phyloP scores from a whole-genome alignment of 1,140 invertebrate genomes.

The Tribolium castaneum region DNA sequence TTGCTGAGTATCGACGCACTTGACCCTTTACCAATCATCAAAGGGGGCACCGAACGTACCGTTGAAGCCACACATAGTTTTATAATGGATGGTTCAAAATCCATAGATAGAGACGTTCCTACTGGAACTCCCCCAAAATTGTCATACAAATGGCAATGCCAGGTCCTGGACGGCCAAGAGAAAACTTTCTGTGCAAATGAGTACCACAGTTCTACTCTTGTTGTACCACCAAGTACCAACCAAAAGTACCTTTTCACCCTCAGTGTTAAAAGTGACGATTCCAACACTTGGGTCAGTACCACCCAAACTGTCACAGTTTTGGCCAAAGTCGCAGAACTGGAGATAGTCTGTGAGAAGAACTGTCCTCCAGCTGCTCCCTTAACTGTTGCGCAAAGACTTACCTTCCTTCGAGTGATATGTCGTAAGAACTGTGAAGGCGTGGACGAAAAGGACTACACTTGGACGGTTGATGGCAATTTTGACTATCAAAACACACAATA shows the following conservation, averaged over 20 bases:
- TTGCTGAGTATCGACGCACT: not conserved
- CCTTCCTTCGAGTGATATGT: not conserved
- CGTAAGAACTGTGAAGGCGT: not conserved
- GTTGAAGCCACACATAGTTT: not conserved
- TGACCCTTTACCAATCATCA: slow-evolving; percentile 45
- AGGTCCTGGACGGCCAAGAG: not conserved
- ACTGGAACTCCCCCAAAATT: not conserved
- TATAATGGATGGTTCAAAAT: slow-evolving; percentile 5
- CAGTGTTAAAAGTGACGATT: not conserved
- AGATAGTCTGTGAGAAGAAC: slow-evolving; percentile 28
- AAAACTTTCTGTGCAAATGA: not conserved
- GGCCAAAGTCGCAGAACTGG: not conserved
- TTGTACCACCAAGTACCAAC: not conserved
- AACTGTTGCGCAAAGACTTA: not conserved
- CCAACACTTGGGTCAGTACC: not conserved
- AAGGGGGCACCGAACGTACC: not conserved
- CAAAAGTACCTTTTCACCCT: slow-evolving; percentile 19
- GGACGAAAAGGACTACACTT: not conserved
- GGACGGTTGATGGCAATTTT: slow-evolving; percentile 12
- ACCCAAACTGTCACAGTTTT: not conserved
- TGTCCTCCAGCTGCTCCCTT: not conserved
- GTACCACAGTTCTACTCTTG: not conserved
- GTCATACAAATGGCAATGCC: slow-evolving; percentile 11
- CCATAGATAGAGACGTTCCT: not conserved
- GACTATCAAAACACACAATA: slow-evolving; percentile 22